phyloP scores from a whole-genome alignment of 2,113 vertebrate species.

The Phyllopteryx taeniolatus region DNA sequence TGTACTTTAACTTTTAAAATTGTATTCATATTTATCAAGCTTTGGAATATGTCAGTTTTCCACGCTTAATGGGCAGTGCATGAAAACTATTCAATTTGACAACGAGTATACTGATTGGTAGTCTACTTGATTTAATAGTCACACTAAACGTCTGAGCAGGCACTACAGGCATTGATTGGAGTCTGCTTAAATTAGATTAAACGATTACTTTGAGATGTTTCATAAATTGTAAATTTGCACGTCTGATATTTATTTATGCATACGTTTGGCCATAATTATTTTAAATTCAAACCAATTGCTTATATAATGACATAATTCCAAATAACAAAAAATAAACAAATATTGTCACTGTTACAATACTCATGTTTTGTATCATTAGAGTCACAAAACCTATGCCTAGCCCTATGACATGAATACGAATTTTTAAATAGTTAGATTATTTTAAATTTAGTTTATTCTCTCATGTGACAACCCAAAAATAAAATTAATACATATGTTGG shows the following conservation, averaged over 20 bases:
- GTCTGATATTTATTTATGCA: not conserved
- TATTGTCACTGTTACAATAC: not conserved
- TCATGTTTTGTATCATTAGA: not conserved
- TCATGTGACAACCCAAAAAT: not conserved
- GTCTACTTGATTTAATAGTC: not conserved
- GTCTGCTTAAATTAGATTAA: not conserved
- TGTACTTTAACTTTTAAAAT: not conserved
- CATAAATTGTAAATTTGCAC: not conserved
- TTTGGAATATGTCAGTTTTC: not conserved
- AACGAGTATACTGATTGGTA: not conserved
- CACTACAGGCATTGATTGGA: constrained; percentile 7
- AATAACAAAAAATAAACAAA: not conserved
- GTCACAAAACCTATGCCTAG: too few relatives aligned
- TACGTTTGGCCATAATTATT: not conserved
- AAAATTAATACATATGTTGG: not conserved
- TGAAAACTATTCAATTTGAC: not conserved
- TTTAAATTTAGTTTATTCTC: not conserved
- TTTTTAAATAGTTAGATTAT: not conserved
- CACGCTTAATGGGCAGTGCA: not conserved
- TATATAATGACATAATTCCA: not conserved
- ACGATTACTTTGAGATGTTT: not conserved
- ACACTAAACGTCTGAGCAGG: constrained; percentile 9
- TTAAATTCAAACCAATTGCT: not conserved
- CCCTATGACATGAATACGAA: not conserved
- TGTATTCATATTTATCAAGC: not conserved